Base-by-base conservation (phyloP, 2,888 invertebrate genomes). In the Ennomos fuscantarius region DNA sequence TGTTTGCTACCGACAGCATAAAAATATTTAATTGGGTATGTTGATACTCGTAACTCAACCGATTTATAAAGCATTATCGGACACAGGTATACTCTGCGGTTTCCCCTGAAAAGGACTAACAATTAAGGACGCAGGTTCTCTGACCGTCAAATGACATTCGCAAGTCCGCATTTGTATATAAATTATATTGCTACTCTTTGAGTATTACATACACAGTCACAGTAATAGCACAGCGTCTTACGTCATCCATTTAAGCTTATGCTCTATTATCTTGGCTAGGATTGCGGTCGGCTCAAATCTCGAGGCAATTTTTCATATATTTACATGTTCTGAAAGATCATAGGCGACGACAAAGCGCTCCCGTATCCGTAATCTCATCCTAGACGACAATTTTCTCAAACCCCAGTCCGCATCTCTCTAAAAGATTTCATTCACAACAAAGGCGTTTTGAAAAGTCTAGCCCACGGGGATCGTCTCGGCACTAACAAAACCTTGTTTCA, bases 401-500 rank as follows among this genome's bases (percentile, higher is more conserved):
- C 60, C 51, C 49, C 51, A 68, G 63, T 50, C 35, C 54, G 55
- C 36, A 67, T 66, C 63, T 66, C 46, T 56, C 60, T 61, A 62
- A 59, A 68, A 66, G 62, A 68, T 64, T 66, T 61, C 49, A 55
- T 62, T 60, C 66, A 63, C 70, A 62, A 65, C 65, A 68, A 73
- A 72, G 72, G 72, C 60, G 68, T 76, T 80, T 76, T 76, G 72
- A 75, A 81, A 76, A 78, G 76, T 78, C 72, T 79, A 76, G 78
- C 84, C 79, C 75, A 71, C 63, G 78, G 79, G 83, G 78, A 86
- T 82, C 82, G 84, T 82, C 80, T 83, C 81, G 75, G 71, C 66
- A 73, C 78, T 76, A 83, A 82, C 84, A 81, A 82, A 87, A 86
- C 83, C 87, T 85, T 82, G 86, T 90, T 88, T 84, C 85, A 79